Evolutionary conservation across 2,797 vertebrate genomes (phyloP), one percentile per base, ranked within the genome.

Genomic region (Enteromius radiatus): DNA sequence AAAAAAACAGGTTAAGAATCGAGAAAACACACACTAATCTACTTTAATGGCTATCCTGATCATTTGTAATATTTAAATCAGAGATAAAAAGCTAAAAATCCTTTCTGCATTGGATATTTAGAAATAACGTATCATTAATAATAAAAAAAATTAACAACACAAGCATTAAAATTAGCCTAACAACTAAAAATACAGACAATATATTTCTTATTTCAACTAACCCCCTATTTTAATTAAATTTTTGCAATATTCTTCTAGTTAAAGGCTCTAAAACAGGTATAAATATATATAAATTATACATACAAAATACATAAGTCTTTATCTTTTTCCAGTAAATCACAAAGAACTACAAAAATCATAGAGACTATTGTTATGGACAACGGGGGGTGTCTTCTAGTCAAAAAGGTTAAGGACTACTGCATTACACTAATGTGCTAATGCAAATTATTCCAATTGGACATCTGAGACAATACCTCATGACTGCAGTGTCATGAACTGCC

Each of bases 391-490:
- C 61, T 19, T 63, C 5, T 31, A 64, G 28, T 63, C 61, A 33
- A 19, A 63, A 31, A 31, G 15, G 28, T 64, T 64, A 63, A 31
- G 61, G 7, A 63, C 61, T 17, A 64, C 15, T 33, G 28, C 28
- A 17, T 19, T 64, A 19, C 61, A 33, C 61, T 64, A 64, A 64
- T 64, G 61, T 17, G 61, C 61, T 33, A 33, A 78, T 23, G 61
- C 21, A 52, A 78, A 65, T 78, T 23, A 78, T 63, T 31, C 17
- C 4, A 45, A 36, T 15, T 38, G n/a, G 71, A 17, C 21, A 23
- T 38, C 7, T 5, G 52, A 11, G 31, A 75, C 49, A 56, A 65
- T n/a, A 15, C 12, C 76, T 33, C n/a, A 26, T 28, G 38, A 43
- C 65, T 73, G 70, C 26, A 41, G 23, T 11, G 31, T 52, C 71